phyloP scores from a whole-genome alignment of 2,113 vertebrate species.

The Rhabdomys dilectus region DNA sequence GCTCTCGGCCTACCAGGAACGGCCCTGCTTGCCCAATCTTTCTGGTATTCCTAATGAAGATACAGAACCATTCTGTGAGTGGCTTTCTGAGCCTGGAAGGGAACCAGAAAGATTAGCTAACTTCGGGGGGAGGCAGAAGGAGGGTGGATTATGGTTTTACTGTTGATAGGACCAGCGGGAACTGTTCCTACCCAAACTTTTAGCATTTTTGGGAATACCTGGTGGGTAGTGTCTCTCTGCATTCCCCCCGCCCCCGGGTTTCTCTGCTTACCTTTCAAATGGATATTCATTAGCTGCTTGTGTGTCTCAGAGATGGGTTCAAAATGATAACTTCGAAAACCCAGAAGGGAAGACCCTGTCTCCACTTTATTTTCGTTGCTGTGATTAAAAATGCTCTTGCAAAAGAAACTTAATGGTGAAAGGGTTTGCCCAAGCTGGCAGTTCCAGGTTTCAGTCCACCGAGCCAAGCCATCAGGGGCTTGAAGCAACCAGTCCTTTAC shows the following conservation, averaged over 20 bases:
- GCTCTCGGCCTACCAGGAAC: neutral
- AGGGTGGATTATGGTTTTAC: neutral
- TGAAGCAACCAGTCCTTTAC: neutral
- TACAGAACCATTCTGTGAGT: neutral
- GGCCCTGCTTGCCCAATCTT: neutral
- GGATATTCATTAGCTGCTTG: neutral
- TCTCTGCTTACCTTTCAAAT: conserved; percentile 6
- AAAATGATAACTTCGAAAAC: neutral
- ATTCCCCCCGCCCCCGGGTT: too few species aligned
- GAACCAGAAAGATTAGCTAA: neutral
- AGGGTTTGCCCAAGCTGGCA: neutral
- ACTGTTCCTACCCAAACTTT: neutral
- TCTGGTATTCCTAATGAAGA: neutral
- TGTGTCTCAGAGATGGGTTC: neutral
- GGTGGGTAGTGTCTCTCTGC: neutral
- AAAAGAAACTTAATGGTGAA: neutral
- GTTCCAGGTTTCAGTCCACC: too few species aligned
- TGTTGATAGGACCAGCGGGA: neutral
- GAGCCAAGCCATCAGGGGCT: neutral
- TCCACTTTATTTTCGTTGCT: neutral
- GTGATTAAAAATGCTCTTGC: neutral
- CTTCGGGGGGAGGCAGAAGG: too few species aligned
- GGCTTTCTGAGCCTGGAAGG: neutral
- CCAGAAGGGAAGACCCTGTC: neutral
- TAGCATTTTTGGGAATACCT: neutral